Base-by-base conservation (phyloP, 1,140 invertebrate genomes). In the Apolygus lucorum region DNA sequence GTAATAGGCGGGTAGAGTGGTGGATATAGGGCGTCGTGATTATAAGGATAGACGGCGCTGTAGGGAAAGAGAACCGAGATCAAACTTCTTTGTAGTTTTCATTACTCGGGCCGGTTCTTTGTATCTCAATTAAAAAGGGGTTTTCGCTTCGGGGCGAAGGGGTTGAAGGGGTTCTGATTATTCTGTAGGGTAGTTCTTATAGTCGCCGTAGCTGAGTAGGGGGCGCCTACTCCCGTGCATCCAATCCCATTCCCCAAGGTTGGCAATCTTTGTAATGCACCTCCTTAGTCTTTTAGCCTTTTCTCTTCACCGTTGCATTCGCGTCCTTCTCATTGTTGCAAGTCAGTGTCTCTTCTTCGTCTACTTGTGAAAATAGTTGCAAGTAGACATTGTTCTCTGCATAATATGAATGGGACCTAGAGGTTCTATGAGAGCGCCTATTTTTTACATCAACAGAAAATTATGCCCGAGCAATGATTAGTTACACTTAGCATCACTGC, bases 51-150 rank as follows among this genome's bases (percentile, higher is more conserved):
- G 34, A 42, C 34, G 34, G 17, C 4, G n/a, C n/a, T n/a, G 4
- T 4, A 42, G 34, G 34, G 17, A 17, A 42, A 42, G 34, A 17
- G 17, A 42, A 42, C 4, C 34, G 17, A 42, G 34, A 42, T 42
- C 34, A 42, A 42, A 42, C 34, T 62, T 62, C 54, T 62, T 62
- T 62, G 54, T 62, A 62, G 54, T 62, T 62, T 62, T 62, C 54
- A 62, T 62, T 62, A 62, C 54, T 62, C 17, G 54, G 54, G 4
- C 34, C 34, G 34, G 34, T 62, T 62, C 54, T 62, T 62, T 62
- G 54, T 62, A 62, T 62, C 54, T 62, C 54, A 62, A 62, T 62
- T 62, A 62, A 25, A 62, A 62, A 62, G 34, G 34, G 17, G 34
- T 4, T 17, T 42, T n/a, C n/a, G n/a, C n/a, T n/a, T n/a, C n/a